phyloP scores from a whole-genome alignment of 1,140 invertebrate genomes.

The Saccostrea echinata region DNA sequence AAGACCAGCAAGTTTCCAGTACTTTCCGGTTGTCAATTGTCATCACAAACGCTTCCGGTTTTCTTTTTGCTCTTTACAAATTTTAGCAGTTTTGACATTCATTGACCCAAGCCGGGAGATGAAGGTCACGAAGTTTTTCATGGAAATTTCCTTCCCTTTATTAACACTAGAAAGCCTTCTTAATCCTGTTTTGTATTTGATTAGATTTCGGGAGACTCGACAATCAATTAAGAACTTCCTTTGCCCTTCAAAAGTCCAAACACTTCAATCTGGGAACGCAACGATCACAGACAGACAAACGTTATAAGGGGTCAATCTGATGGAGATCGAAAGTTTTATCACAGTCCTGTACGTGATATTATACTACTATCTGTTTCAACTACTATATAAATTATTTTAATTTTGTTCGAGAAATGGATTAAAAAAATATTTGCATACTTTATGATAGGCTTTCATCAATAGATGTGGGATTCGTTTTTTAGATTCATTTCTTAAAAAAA shows the following conservation, averaged over 20 bases:
- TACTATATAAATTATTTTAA: too few relatives aligned
- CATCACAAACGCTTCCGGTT: background rate
- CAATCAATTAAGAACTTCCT: background rate
- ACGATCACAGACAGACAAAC: too few relatives aligned
- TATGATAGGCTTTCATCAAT: too few relatives aligned
- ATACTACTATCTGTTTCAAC: too few relatives aligned
- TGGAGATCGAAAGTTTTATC: too few relatives aligned
- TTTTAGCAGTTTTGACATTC: background rate
- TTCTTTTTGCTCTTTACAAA: background rate
- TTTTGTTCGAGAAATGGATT: too few relatives aligned
- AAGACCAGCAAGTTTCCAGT: background rate
- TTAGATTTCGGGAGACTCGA: background rate
- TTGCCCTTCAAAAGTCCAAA: background rate
- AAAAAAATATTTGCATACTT: too few relatives aligned
- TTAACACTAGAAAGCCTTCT: background rate
- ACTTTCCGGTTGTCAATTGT: constrained; percentile 12
- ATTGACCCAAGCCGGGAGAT: background rate
- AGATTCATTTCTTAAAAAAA: too few relatives aligned
- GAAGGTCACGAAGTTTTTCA: background rate
- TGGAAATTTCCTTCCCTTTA: constrained; percentile 3
- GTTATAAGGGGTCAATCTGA: too few relatives aligned
- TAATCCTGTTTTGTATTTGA: background rate
- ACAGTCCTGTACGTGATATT: too few relatives aligned
- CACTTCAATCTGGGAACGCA: too few relatives aligned
- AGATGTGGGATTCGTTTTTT: too few relatives aligned